Conservation (phyloP, 2,797 vertebrate species). For the Argentina silus region DNA sequence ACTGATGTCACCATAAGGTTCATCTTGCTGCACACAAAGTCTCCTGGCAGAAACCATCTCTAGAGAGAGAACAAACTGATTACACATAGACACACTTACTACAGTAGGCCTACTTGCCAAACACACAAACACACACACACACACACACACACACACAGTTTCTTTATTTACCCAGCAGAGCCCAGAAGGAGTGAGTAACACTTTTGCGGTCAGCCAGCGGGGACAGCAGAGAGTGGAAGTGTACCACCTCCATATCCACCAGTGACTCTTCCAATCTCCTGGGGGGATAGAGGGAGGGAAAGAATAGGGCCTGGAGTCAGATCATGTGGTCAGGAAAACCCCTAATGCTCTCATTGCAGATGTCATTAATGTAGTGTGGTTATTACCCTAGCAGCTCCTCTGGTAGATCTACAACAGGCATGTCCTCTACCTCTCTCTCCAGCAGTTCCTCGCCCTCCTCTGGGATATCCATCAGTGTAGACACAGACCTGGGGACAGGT, state of each 20-base stretch:
- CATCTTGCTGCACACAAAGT: constrained; percentile 49
- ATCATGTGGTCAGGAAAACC: background rate
- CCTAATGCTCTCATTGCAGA: background rate
- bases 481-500: constrained; percentile 27
- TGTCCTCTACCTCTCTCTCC: constrained; percentile 2
- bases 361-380: no score
- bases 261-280: background rate
- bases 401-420: constrained; percentile 14
- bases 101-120: constrained; percentile 14
- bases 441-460: constrained; percentile 47
- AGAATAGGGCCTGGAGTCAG: background rate
- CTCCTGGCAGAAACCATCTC: constrained; percentile 42
- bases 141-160: constrained; percentile 18
- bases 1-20: constrained; percentile 61
- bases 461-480: constrained; percentile 64
- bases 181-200: constrained; percentile 45
- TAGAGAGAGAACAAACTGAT: constrained; percentile 39
- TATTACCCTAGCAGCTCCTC: constrained; percentile 33
- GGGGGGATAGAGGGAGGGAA: background rate
- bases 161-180: constrained; percentile 46
- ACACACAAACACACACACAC: constrained; percentile 21
- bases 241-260: constrained; percentile 5
- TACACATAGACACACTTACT: background rate
- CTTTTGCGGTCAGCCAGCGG: constrained; percentile 33
- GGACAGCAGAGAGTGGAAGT: constrained; percentile 56